Conservation (phyloP, 2,113 vertebrate species). For the Vanacampus margaritifer region DNA sequence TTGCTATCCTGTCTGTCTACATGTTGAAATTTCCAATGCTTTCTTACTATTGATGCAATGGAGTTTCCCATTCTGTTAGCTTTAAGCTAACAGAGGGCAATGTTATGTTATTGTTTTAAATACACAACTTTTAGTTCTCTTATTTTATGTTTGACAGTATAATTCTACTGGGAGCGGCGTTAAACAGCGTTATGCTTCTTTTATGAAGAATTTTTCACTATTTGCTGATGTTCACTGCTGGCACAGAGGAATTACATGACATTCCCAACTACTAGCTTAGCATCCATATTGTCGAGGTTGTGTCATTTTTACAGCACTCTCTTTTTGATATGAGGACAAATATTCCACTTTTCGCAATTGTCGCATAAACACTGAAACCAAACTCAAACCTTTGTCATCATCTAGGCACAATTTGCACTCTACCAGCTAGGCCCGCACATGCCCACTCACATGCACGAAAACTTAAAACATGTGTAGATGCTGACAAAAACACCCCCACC, state of each 20-base stretch:
- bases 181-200: neutral
- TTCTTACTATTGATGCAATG: no score
- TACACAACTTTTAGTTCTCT: no score
- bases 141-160: no score
- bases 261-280: neutral
- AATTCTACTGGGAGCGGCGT: no score
- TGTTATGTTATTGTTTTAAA: no score
- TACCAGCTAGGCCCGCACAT: slow-evolving; percentile 32
- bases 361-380: neutral
- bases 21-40: no score
- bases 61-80: neutral
- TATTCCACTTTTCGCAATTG: neutral
- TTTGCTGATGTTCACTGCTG: no score
- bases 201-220: neutral
- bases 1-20: no score
- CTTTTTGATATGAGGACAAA: neutral
- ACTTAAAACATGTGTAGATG: slow-evolving; percentile 21
- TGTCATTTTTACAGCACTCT: neutral
- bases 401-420: slow-evolving; percentile 4
- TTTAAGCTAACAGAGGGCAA: neutral
- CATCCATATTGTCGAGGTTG: neutral
- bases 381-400: neutral
- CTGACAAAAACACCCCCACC: slow-evolving; percentile 49
- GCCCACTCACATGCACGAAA: slow-evolving; percentile 19
- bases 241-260: no score